Evolutionary conservation across 2,888 invertebrate genomes (phyloP), one percentile per base, ranked within the genome.

Genomic region (Therioaphis trifolii): DNA sequence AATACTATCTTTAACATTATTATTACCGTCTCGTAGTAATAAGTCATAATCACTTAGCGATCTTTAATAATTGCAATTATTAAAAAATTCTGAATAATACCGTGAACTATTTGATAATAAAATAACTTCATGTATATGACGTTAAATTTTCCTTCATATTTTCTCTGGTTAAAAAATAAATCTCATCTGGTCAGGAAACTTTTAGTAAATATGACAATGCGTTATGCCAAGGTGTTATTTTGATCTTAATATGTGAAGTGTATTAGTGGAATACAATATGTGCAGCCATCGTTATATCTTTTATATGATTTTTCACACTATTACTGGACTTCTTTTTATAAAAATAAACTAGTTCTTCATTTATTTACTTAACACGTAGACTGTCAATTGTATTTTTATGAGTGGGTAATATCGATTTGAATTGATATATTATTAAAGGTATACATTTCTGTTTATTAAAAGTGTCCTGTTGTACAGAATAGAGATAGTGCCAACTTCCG

Each of bases 1-100:
- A 69, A 43, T 43, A 43, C 46, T 46, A 24, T 68, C 52, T 52
- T 52, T 43, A 69, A 69, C 24, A 9, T 69, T 24, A 69, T 24
- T 69, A 24, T 46, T 27, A 15, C 18, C 24, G 46, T 24, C 9
- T 55, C 5, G 43, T 69, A 69, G 14, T 21, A 68, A 43, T 68
- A 14, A 68, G 21, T 68, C 14, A 5, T 43, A 43, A 68, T 43
- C 15, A 9, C 46, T 43, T 4, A 12, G 1, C 5, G 15, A 18
- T 18, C 18, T 24, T 46, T 18, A 46, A 24, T 46, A 9, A 24
- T 11, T 35, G 9, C 18, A 24, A 21, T 69, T 15, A 46, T 24
- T 12, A 14, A 24, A 29, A 66, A 66, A 68, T 21, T 14, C 21
- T 14, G 43, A 43, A 68, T 68, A 68, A 12, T 12, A 43, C 4